These are phyloP conservation scores for Limonius californicus DNA, from an alignment of 1,140 invertebrate species.

Conservation along the genomic window DNA sequence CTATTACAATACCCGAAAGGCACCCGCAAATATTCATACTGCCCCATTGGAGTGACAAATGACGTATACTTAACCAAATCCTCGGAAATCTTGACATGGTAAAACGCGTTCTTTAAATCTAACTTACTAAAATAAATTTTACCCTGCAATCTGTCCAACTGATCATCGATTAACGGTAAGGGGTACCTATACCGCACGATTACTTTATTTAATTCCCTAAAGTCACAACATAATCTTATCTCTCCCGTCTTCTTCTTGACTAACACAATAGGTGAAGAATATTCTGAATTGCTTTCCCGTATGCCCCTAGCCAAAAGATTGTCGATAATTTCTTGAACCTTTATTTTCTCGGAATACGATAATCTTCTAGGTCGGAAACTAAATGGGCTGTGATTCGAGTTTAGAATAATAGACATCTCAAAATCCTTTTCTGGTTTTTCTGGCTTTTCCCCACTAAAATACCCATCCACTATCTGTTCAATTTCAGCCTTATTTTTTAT, in stretches of 20 bases:
- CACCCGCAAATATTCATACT: background rate
- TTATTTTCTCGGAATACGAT: conserved; percentile 13
- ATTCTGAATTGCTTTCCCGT: conserved; percentile 29
- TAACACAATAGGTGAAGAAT: conserved; percentile 29
- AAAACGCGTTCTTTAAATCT: no score
- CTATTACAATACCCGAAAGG: no score
- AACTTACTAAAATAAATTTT: conserved; percentile 14
- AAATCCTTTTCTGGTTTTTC: no score
- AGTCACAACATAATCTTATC: conserved; percentile 37
- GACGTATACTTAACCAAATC: conserved; percentile 6
- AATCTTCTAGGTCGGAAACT: conserved; percentile 7
- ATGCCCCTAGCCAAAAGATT: conserved; percentile 18
- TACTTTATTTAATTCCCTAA: conserved; percentile 35
- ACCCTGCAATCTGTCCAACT: background rate
- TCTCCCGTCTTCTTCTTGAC: conserved; percentile 34
- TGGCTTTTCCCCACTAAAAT: no score
- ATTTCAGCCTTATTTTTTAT: no score
- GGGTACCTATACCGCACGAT: conserved; percentile 38
- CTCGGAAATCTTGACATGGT: conserved; percentile 2
- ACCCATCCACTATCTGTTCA: no score
- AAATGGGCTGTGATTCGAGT: no score
- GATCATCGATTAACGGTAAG: conserved; percentile 37
- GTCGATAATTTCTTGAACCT: conserved; percentile 14
- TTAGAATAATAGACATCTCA: no score
- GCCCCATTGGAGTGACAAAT: conserved; percentile 9